A percentile compares a stretch with the other conserved stretches of the same genome.
Evolutionary conservation across 1,140 invertebrate species (phyloP).

Genomic region (Pseudomyrmex pallidus): DNA sequence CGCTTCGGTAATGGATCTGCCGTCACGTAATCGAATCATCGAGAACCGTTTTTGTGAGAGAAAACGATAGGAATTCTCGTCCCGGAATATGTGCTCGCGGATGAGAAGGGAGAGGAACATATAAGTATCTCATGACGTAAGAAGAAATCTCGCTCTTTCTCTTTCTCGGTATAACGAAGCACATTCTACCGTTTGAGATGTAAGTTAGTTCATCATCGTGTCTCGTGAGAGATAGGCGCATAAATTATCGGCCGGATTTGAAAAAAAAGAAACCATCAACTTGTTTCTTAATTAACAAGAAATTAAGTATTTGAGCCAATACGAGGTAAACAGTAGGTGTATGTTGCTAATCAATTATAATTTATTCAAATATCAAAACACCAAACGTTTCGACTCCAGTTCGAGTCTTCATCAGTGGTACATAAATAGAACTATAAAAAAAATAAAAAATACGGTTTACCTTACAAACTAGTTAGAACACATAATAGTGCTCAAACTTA

Average conservation of each 20-base stretch:
- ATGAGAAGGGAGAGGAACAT: background rate
- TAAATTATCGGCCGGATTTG: background rate
- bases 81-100: background rate
- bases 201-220: conserved; percentile 29
- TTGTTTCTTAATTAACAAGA: too few species aligned
- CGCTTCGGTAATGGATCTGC: background rate
- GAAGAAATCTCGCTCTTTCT: conserved; percentile 1
- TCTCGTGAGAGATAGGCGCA: background rate
- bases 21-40: background rate
- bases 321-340: too few species aligned
- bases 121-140: conserved; percentile 51
- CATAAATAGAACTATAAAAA: too few species aligned
- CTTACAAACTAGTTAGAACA: too few species aligned
- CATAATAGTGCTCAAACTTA: too few species aligned
- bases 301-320: too few species aligned
- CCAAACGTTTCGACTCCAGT: too few species aligned
- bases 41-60: conserved; percentile 28
- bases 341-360: too few species aligned
- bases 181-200: background rate
- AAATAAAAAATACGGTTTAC: too few species aligned
- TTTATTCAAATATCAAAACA: too few species aligned
- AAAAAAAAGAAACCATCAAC: too few species aligned
- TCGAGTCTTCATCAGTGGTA: too few species aligned
- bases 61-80: conserved; percentile 55
- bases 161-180: background rate